Evolutionary conservation across 2,888 invertebrate genomes (phyloP).

Genomic region (Anthrax anthrax): DNA sequence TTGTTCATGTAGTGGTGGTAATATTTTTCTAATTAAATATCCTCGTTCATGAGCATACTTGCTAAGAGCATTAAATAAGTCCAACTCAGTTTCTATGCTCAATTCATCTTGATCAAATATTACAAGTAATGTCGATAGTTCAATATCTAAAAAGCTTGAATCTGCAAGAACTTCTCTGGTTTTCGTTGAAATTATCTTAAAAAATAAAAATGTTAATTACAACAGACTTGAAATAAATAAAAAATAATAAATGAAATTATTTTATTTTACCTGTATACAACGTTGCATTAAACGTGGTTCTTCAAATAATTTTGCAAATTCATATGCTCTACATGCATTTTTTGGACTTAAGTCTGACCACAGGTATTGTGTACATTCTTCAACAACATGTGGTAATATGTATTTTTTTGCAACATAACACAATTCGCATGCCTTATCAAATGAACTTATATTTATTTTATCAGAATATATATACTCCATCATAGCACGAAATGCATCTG

Average conservation of each 20-base stretch:
- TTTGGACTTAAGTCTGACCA: constrained; percentile 54
- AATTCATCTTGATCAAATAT: constrained; percentile 61
- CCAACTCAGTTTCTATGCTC: constrained; percentile 59
- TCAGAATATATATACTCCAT: constrained; percentile 77
- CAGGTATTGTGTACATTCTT: constrained; percentile 69
- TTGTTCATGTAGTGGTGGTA: neutral
- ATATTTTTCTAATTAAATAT: constrained; percentile 12
- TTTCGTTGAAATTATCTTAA: constrained; percentile 58
- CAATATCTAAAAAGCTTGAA: constrained; percentile 63
- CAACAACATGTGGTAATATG: constrained; percentile 68
- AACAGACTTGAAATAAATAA: neutral
- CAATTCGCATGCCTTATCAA: constrained; percentile 74
- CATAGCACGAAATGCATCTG: constrained; percentile 70
- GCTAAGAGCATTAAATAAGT: constrained; percentile 60
- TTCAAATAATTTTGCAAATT: constrained; percentile 74
- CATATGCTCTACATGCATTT: constrained; percentile 73
- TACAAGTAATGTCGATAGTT: constrained; percentile 56
- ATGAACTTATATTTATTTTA: constrained; percentile 60
- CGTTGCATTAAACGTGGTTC: constrained; percentile 68
- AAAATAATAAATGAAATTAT: neutral
- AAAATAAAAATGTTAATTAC: constrained; percentile 9
- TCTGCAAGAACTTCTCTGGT: constrained; percentile 63
- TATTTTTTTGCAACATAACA: constrained; percentile 83
- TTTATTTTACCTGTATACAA: constrained; percentile 49
- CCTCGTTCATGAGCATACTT: constrained; percentile 48